Evolutionary conservation across 2,113 vertebrate species (phyloP), one percentile per base, ranked within the genome.

Genomic region (Carassius auratus): DNA sequence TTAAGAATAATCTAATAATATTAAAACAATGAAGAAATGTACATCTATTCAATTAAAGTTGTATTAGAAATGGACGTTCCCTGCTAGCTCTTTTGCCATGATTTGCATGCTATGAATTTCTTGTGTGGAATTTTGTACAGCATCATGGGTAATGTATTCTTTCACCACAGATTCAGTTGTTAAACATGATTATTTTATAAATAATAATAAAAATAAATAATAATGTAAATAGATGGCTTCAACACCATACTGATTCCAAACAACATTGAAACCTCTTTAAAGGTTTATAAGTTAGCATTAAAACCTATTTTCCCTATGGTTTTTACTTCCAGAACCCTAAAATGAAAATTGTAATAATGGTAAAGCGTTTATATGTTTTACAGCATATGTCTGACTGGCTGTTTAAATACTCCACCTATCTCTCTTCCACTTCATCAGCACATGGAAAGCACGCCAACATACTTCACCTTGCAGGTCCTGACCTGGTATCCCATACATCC

Each of bases 381-480:
- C 4, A 19, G 21, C 12, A 52, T 83, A 55, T 50, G 15, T 61
- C 21, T 59, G 84, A 1, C 10, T 14, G 7, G 7, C 42, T 74
- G 79, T 69, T 69, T 23, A 84, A 77, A 52, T 21, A 19, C 78
- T 17, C 8, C 8, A 8, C 52, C 6, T 82, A 38, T 38, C 57
- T 52, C 57, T 74, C 23, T 64, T 83, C 80, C 36, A 68, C 78
- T 71, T 85, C 59, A 74, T 83, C 80, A 62, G n/a, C 38, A n/a
- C n/a, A 71, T 71, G 26, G 82, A 86, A 84, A 77, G 81, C 71
- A 73, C 33, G 10, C 36, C 33, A 75, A 42, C 48, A 86, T 62
- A 68, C 50, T 61, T 66, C 36, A 59, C 82, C 84, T 85, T 79
- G 19, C 36, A 68, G 86, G 87, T 80, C 45, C 48, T 83, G 89